Percentiles rank a stretch among this genome's conserved stretches.
Conservation (phyloP, 2,797 vertebrate genomes). For the Phrynocephalus vlangalii region DNA sequence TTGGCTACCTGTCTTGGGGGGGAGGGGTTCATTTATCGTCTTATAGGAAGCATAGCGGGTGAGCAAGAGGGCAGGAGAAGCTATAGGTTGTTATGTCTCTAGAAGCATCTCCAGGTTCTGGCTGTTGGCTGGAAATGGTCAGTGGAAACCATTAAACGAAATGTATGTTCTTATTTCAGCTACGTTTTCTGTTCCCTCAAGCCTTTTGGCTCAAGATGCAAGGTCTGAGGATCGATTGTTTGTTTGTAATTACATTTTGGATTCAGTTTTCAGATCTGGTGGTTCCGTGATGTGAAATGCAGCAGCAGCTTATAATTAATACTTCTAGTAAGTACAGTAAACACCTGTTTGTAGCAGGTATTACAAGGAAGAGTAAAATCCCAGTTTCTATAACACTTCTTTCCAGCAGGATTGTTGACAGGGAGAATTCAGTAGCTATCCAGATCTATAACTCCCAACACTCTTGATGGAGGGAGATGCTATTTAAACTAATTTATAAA, state of each 20-base stretch:
- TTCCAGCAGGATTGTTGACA: not conserved
- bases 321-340: too few relatives aligned
- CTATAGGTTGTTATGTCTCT: not conserved
- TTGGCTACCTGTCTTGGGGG: not conserved
- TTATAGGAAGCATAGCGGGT: not conserved
- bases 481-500: too few relatives aligned
- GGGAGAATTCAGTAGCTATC: not conserved
- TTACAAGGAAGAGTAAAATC: not conserved
- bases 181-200: not conserved
- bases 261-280: not conserved
- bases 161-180: not conserved
- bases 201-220: not conserved
- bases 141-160: not conserved
- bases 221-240: not conserved
- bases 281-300: not conserved
- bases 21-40: too few relatives aligned
- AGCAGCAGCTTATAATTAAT: not conserved
- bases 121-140: not conserved
- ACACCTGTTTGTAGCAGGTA: not conserved
- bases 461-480: not conserved
- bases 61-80: not conserved
- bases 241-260: not conserved
- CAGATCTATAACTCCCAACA: not conserved
- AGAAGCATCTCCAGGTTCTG: not conserved
- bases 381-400: not conserved